Conservation (phyloP, 2,113 vertebrate species). For the Pogona vitticeps region DNA sequence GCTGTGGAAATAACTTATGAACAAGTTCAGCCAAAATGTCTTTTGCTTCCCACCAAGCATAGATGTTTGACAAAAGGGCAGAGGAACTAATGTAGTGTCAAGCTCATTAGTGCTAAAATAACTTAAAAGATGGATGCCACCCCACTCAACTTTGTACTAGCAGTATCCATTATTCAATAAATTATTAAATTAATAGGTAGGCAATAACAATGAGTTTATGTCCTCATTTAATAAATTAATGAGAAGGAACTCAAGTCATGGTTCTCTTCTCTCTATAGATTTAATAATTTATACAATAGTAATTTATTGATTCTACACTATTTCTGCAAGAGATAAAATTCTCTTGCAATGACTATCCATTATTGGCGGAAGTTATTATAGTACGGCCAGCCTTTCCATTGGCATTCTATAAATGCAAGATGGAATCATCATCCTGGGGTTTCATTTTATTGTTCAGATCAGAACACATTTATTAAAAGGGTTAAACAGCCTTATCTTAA, state of each 20-base stretch:
- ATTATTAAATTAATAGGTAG: constrained; percentile 71
- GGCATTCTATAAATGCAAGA: constrained; percentile 43
- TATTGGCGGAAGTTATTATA: constrained; percentile 62
- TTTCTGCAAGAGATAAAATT: constrained; percentile 65
- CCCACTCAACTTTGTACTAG: constrained; percentile 54
- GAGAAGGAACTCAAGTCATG: constrained; percentile 59
- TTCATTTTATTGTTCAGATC: constrained; percentile 17
- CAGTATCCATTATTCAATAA: constrained; percentile 67
- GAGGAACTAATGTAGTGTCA: constrained; percentile 52
- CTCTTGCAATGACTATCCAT: constrained; percentile 61
- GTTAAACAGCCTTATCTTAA: constrained; percentile 28
- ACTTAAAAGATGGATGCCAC: constrained; percentile 49
- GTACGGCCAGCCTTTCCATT: constrained; percentile 44
- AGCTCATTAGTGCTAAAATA: constrained; percentile 54
- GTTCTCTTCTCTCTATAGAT: constrained; percentile 63
- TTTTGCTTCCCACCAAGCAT: constrained; percentile 29
- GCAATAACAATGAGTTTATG: constrained; percentile 50
- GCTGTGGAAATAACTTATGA: constrained; percentile 7
- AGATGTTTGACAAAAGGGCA: constrained; percentile 53
- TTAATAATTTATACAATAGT: constrained; percentile 72
- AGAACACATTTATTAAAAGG: background rate
- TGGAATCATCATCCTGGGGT: constrained; percentile 27
- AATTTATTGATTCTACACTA: constrained; percentile 67
- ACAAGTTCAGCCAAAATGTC: background rate
- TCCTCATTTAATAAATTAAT: constrained; percentile 69